phyloP scores from a whole-genome alignment of 35 echinoderm and acorn worm genomes.

The Diadema setosum region DNA sequence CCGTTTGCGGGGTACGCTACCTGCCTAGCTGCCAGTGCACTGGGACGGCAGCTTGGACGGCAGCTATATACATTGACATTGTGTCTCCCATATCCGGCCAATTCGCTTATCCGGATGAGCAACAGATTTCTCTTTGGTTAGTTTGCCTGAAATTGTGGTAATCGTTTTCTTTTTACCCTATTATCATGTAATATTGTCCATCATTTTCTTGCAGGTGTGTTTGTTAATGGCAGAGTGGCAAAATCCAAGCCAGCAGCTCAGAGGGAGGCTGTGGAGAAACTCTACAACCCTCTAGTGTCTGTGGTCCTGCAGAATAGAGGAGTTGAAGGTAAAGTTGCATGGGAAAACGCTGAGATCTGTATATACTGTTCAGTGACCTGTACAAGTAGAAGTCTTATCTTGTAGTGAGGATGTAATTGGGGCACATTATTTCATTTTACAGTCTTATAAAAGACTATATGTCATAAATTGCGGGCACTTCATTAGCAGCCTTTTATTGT shows the following conservation, averaged over 20 bases:
- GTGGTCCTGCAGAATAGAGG: constrained; percentile 72
- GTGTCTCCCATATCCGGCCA: no score
- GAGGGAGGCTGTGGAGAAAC: constrained; percentile 70
- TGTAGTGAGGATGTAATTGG: neutral
- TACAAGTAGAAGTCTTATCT: neutral
- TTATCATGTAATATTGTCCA: neutral
- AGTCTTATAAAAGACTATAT: neutral
- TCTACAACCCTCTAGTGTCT: constrained; percentile 87
- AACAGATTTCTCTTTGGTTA: neutral
- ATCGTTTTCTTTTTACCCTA: neutral
- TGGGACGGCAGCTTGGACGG: no score
- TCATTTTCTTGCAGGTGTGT: constrained; percentile 64
- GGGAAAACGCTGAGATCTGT: neutral
- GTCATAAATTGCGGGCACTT: no score
- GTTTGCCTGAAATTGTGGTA: neutral
- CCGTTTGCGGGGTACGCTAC: no score
- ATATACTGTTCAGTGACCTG: neutral
- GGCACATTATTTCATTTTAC: neutral
- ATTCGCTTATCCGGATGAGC: no score
- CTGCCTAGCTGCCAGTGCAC: no score
- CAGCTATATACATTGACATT: no score
- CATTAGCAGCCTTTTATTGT: no score
- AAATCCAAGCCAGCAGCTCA: constrained; percentile 49
- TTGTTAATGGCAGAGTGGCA: constrained; percentile 74
- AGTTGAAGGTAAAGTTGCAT: constrained; percentile 84